Base-by-base conservation (phyloP, 1,140 invertebrate genomes). In the Aphis gossypii region DNA sequence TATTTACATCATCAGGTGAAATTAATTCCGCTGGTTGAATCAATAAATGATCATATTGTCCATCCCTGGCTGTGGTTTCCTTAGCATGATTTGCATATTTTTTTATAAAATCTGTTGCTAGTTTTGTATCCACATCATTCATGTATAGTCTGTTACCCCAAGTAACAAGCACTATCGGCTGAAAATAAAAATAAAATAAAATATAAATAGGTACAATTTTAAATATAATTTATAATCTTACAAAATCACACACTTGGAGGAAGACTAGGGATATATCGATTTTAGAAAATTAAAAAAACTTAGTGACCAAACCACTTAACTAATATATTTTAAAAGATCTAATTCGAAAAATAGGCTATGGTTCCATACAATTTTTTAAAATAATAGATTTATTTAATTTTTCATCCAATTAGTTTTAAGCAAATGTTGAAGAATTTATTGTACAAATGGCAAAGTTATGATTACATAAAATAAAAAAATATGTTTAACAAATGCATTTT, bases 111-210 rank as follows among this genome's bases (percentile, higher is more conserved):
- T 96, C 94, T 1, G 94, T 94, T 3, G 96, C 96, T 44, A 51
- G 35, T 54, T 95, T 94, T 1, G 96, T 94, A 54, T 95, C 94
- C 2, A 97, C 96, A 56, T 96, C 96, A 8, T 97, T 97, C 97
- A 98, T 98, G 93, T 96, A 96, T 30, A 98, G 95, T 91, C 96
- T 96, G 94, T 96, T 96, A 41, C 97, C 97, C 98, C 98, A 98
- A 2, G 97, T 96, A 6, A 98, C 95, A 94, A 98, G 94, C 6
- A 97, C 97, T 8, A 98, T 95, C 0, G 98, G 98, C 96, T 97
- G 94, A 83, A 96, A 96, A 93, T 94, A 93, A 94, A 94, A 94
- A 60, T 41, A 51, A 84, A 93, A 51, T 94, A 84, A 51, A 94
- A 93, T 54, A 48, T 93, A 94, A 51, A 86, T 94, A 35, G 35